phyloP scores from a whole-genome alignment of 2,113 vertebrate species.

The Lasiurus borealis region DNA sequence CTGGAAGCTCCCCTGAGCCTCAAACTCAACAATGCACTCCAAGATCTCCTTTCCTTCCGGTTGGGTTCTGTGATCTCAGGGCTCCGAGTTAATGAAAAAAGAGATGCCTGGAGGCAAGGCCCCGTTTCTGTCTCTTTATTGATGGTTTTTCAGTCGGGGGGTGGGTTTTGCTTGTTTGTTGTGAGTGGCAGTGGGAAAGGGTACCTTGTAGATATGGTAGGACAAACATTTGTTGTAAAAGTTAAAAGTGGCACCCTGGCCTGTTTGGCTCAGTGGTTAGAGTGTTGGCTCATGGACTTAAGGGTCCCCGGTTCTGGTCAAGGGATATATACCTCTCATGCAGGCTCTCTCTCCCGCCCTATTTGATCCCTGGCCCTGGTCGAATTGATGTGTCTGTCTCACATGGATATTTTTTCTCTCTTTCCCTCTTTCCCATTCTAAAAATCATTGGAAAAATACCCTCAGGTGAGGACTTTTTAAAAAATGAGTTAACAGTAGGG shows the following conservation, averaged over 20 bases:
- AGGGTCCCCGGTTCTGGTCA: too few species aligned
- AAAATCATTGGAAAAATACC: too few species aligned
- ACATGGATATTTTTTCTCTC: too few species aligned
- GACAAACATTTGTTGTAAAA: neutral
- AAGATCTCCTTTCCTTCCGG: slow-evolving; percentile 36
- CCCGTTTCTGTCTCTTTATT: slow-evolving; percentile 25
- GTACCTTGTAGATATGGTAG: neutral
- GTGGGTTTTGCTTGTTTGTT: slow-evolving; percentile 47
- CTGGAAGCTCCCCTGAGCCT: slow-evolving; percentile 16
- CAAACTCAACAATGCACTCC: neutral
- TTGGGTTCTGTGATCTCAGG: slow-evolving; percentile 7
- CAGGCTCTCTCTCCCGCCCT: too few species aligned
- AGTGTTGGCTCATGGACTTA: too few species aligned
- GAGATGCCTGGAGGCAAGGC: slow-evolving; percentile 49
- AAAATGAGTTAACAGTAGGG: neutral
- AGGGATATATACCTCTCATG: too few species aligned
- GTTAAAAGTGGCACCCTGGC: neutral
- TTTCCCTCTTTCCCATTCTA: too few species aligned
- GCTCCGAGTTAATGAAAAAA: slow-evolving; percentile 50
- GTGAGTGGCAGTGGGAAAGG: neutral
- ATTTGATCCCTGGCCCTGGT: too few species aligned
- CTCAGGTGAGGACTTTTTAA: too few species aligned
- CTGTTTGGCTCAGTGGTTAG: too few species aligned
- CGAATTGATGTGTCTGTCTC: too few species aligned
- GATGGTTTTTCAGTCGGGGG: neutral